A percentile compares a stretch with the other conserved stretches of the same genome.
phyloP scores from a whole-genome alignment of 2,888 invertebrate species.

The Leucophenga maculata region DNA sequence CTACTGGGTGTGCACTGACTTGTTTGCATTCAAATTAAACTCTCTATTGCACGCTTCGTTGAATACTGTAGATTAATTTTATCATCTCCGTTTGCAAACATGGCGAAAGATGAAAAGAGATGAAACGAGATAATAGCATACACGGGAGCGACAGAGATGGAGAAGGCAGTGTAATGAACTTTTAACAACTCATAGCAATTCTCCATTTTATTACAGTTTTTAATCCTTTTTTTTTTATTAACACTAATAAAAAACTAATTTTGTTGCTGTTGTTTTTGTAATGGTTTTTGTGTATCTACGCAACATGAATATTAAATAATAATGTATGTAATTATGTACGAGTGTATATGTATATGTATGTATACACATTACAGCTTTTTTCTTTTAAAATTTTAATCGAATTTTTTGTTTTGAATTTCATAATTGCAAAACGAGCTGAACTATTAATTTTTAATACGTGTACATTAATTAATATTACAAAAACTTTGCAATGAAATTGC shows the following conservation, averaged over 20 bases:
- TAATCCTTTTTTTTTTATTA: slow-evolving; percentile 2
- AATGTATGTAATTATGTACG: not conserved
- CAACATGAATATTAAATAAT: not conserved
- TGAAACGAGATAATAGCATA: not conserved
- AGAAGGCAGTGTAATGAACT: slow-evolving; percentile 62
- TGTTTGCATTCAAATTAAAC: slow-evolving; percentile 68
- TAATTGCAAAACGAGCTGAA: no score
- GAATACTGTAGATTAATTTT: slow-evolving; percentile 66
- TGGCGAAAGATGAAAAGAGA: slow-evolving; percentile 41
- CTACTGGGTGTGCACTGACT: slow-evolving; percentile 38
- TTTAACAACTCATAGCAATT: slow-evolving; percentile 49
- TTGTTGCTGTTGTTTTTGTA: slow-evolving; percentile 2
- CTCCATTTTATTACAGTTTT: slow-evolving; percentile 24
- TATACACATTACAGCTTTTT: not conserved
- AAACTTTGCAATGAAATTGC: no score
- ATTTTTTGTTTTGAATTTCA: not conserved
- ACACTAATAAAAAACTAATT: not conserved
- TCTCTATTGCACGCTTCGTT: slow-evolving; percentile 64
- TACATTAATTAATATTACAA: no score
- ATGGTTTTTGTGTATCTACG: not conserved
- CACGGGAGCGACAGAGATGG: not conserved
- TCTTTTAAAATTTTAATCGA: not conserved
- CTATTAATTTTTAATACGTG: no score
- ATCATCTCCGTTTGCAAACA: slow-evolving; percentile 66
- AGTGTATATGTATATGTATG: no score